Conservation (phyloP, 2,888 invertebrate genomes). For the Tachina fera region DNA sequence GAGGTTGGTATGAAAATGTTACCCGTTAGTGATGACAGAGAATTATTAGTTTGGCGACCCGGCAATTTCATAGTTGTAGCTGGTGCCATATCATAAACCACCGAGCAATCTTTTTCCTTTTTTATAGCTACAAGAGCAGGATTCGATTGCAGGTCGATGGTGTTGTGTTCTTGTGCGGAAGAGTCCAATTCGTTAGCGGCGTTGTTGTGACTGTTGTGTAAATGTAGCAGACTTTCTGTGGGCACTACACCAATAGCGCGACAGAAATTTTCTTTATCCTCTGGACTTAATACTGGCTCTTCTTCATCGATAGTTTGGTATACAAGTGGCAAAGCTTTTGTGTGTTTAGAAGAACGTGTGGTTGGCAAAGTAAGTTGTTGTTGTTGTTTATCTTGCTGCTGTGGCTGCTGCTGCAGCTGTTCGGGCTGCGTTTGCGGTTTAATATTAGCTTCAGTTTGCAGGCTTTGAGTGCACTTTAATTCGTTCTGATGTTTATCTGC, state of each 20-base stretch:
- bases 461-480: constrained; percentile 29
- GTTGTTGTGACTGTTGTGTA: constrained; percentile 59
- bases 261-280: constrained; percentile 81
- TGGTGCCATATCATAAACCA: constrained; percentile 80
- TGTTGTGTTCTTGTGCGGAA: constrained; percentile 48
- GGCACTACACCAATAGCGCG: constrained; percentile 77
- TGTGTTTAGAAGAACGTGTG: constrained; percentile 50
- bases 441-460: constrained; percentile 44
- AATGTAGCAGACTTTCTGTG: constrained; percentile 70
- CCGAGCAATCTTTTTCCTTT: constrained; percentile 64
- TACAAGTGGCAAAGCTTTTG: constrained; percentile 33
- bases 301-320: constrained; percentile 73
- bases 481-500: constrained; percentile 62
- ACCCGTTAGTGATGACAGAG: constrained; percentile 91
- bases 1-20: constrained; percentile 89
- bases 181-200: constrained; percentile 56
- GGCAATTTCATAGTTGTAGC: constrained; percentile 83
- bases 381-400: constrained; percentile 46
- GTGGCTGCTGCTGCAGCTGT: constrained; percentile 41
- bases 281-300: constrained; percentile 77
- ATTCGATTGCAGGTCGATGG: constrained; percentile 47
- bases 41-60: constrained; percentile 94
- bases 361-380: constrained; percentile 7
- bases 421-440: constrained; percentile 56
- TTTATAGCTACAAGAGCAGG: constrained; percentile 52